A percentile compares a stretch with the other conserved stretches of the same genome.
Conservation (phyloP, 2,888 invertebrate genomes). For the Glaucopsyche alexis region DNA sequence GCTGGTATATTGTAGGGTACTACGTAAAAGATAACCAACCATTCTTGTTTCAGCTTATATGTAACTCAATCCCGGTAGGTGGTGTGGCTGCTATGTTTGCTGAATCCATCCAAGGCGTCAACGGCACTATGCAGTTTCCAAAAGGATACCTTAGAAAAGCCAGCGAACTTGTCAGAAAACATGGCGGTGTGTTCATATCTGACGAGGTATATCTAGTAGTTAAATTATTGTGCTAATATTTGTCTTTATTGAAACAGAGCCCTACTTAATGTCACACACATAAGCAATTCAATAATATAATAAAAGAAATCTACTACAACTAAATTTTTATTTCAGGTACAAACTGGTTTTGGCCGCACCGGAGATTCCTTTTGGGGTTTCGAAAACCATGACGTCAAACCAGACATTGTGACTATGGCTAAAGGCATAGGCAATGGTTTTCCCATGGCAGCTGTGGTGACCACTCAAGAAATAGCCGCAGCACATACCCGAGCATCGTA, state of each 20-base stretch:
- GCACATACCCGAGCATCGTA: slow-evolving; percentile 87
- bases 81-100: slow-evolving; percentile 94
- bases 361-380: slow-evolving; percentile 99
- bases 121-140: slow-evolving; percentile 95
- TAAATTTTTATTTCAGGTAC: slow-evolving; percentile 81
- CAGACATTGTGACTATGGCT: slow-evolving; percentile 98
- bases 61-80: slow-evolving; percentile 87
- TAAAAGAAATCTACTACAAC: background rate
- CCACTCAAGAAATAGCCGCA: slow-evolving; percentile 92
- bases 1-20: background rate
- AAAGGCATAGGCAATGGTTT: slow-evolving; percentile 98
- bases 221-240: too few species aligned
- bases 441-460: slow-evolving; percentile 96
- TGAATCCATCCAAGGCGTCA: slow-evolving; percentile 98
- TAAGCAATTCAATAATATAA: background rate
- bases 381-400: slow-evolving; percentile 89
- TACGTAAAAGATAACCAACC: background rate
- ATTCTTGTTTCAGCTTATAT: slow-evolving; percentile 79
- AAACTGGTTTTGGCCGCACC: slow-evolving; percentile 97
- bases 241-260: too few species aligned
- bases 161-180: slow-evolving; percentile 85
- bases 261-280: too few species aligned
- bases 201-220: slow-evolving; percentile 88
- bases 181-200: slow-evolving; percentile 93
- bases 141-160: slow-evolving; percentile 91